These are phyloP conservation scores for Pseudomyrmex pallidus DNA, from an alignment of 1,140 invertebrate genomes.

Conservation along the genomic window DNA sequence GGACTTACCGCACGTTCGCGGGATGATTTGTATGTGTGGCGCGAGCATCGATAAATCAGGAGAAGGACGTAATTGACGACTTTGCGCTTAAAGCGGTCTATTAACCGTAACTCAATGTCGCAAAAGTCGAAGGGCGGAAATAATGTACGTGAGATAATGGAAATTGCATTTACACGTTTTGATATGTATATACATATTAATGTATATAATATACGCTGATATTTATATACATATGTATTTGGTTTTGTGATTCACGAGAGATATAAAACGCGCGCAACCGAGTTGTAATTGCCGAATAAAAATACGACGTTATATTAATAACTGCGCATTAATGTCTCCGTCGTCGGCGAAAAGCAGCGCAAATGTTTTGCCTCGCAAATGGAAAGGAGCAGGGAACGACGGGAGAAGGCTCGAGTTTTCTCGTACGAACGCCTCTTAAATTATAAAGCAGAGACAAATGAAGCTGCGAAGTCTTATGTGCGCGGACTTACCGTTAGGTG, in stretches of 20 bases:
- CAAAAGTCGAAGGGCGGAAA: constrained; percentile 2
- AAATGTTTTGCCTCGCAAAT: constrained; percentile 26
- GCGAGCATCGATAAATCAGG: constrained; percentile 33
- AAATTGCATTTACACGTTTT: not conserved
- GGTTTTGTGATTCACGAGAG: not conserved
- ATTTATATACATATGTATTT: not conserved
- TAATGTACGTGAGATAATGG: not conserved
- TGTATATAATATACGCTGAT: too few relatives aligned
- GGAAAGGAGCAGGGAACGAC: constrained; percentile 20
- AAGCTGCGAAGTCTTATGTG: constrained; percentile 53
- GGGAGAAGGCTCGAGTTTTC: constrained; percentile 36
- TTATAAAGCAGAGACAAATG: constrained; percentile 75
- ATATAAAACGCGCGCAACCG: not conserved
- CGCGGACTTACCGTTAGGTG: constrained; percentile 91
- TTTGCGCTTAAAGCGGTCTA: not conserved
- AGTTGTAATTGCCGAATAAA: constrained; percentile 6
- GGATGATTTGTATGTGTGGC: not conserved
- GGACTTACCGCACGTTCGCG: not conserved
- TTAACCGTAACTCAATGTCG: constrained; percentile 18
- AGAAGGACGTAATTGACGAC: constrained; percentile 19
- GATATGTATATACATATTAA: not conserved
- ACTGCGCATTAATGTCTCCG: not conserved
- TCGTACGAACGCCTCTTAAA: constrained; percentile 56
- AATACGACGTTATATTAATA: constrained; percentile 19
- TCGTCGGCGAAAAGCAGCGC: too few relatives aligned